These are phyloP conservation scores for Aptenodytes forsteri DNA, from an alignment of 2,113 vertebrate species.

Conservation along the genomic window DNA sequence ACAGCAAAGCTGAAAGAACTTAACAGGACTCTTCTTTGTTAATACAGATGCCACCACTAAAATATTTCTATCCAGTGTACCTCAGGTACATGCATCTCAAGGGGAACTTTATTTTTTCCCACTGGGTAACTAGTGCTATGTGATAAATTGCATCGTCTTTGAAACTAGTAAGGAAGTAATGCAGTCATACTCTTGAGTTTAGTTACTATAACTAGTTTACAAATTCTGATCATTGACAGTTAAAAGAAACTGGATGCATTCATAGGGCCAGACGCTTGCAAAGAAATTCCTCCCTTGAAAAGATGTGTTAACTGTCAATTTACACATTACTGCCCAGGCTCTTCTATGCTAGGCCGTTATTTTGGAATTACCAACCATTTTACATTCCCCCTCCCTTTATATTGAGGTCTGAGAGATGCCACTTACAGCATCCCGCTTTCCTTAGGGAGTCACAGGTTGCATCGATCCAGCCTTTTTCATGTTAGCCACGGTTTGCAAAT, in stretches of 20 bases:
- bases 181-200: background rate
- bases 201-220: background rate
- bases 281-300: background rate
- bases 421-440: background rate
- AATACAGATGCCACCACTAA: background rate
- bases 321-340: background rate
- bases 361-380: background rate
- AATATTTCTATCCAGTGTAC: background rate
- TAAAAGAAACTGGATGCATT: background rate
- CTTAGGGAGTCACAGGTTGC: background rate
- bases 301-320: background rate
- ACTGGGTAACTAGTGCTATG: background rate
- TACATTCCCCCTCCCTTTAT: background rate
- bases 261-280: background rate
- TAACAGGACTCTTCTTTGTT: background rate
- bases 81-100: background rate
- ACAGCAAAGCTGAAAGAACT: background rate
- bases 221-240: background rate
- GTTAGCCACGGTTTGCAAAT: background rate
- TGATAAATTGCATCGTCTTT: background rate
- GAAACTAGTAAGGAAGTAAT: background rate
- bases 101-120: background rate
- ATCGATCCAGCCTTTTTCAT: background rate
- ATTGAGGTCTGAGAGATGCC: background rate
- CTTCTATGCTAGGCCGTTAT: background rate